phyloP scores from a whole-genome alignment of 2,888 invertebrate genomes.

The Parasteatoda lunata region DNA sequence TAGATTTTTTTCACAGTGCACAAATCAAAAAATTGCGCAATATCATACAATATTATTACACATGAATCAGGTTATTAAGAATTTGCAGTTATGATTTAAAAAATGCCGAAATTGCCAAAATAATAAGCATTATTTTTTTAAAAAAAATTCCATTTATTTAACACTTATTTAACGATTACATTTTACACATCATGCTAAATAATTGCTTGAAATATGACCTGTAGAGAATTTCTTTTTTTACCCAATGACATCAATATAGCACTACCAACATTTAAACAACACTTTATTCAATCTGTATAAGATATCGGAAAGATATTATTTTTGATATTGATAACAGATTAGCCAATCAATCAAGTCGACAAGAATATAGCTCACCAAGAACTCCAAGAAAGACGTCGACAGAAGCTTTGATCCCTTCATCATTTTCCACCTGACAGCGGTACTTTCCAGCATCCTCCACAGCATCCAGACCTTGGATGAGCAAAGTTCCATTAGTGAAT shows the following conservation, averaged over 20 bases:
- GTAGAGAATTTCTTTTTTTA: no score
- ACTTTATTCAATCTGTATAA: neutral
- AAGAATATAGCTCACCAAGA: conserved; percentile 58
- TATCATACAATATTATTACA: neutral
- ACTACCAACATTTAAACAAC: no score
- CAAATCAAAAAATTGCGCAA: no score
- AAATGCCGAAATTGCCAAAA: no score
- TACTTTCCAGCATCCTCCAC: conserved; percentile 68
- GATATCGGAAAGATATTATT: neutral
- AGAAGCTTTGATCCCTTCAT: conserved; percentile 68
- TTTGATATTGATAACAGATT: neutral
- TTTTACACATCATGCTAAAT: no score
- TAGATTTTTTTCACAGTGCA: no score
- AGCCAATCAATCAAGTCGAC: conserved; percentile 27
- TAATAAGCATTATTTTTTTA: no score
- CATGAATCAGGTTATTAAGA: neutral
- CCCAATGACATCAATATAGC: no score
- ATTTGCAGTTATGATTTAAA: neutral
- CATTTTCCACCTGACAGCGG: conserved; percentile 68
- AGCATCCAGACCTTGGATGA: conserved; percentile 62
- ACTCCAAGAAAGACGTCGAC: conserved; percentile 69
- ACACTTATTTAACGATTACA: no score
- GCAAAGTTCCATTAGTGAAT: conserved; percentile 67
- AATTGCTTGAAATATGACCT: no score
- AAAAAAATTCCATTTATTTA: no score